Conservation (phyloP, 37 sponge, comb jelly and placozoan genomes). For the Chondrosia reniformis region DNA sequence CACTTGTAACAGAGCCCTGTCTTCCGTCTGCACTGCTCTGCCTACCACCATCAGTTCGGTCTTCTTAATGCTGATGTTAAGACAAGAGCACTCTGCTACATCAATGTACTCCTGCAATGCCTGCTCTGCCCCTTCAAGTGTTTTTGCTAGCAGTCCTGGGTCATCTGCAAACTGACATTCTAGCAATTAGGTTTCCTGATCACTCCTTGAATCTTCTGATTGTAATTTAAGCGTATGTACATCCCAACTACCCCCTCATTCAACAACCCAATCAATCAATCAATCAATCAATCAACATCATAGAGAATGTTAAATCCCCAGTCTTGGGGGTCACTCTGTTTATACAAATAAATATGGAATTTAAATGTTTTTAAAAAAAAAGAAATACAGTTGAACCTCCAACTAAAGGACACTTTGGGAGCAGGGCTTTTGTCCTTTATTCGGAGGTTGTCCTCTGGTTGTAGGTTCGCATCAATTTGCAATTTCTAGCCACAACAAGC, state of each 20-base stretch:
- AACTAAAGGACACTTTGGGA: background rate
- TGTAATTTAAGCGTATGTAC: background rate
- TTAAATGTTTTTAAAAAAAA: too few species aligned
- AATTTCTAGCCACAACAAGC: too few species aligned
- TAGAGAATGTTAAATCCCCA: too few species aligned
- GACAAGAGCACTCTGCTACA: background rate
- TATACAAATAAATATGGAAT: too few species aligned
- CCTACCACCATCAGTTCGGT: background rate
- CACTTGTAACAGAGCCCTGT: conserved; percentile 13
- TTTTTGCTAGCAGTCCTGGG: background rate
- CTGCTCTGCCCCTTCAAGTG: conserved; percentile 4
- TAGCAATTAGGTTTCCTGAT: background rate
- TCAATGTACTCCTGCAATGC: background rate
- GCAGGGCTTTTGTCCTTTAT: too few species aligned
- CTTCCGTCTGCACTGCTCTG: background rate
- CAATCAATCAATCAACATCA: too few species aligned
- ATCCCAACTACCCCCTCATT: too few species aligned
- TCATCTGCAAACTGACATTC: conserved; percentile 6
- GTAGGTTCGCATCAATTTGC: too few species aligned
- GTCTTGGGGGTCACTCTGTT: too few species aligned
- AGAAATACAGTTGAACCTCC: too few species aligned
- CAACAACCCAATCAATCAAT: too few species aligned
- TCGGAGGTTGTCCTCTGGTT: too few species aligned
- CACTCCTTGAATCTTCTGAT: background rate
- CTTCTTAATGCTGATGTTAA: conserved; percentile 4